Base-by-base conservation (phyloP, 30 jellyfish, hydroid and myxozoan species). In the Hydractinia symbiolongicarpus region DNA sequence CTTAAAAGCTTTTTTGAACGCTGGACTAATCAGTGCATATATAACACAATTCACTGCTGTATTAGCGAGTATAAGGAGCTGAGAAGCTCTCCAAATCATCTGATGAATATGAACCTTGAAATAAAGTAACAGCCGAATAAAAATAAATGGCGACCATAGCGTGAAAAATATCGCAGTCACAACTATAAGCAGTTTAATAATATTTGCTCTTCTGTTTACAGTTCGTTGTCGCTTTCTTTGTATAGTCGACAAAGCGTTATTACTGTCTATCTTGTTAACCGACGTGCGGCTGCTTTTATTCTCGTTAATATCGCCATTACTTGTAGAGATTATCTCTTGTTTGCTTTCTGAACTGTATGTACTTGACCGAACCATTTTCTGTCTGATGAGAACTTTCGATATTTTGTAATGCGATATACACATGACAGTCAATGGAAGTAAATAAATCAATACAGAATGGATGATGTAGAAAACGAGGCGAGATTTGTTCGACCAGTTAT, bases 91-190 rank as follows among this genome's bases (percentile, higher is more conserved):
- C 97, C 97, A 90, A 14, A 90, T 8, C 76, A 62, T 68, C 9
- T 81, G 86, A 73, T 83, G 86, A 74, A 90, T 79, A 13, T 60
- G 54, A 5, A 90, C 84, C 54, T 66, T 88, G 67, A 79, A 90
- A 75, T 90, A 90, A 69, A 77, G 13, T 5, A 90, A 86, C 90
- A 90, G 82, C 54, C 97, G 94, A 5, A 71, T 67, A 19, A 85
- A 76, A 58, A 90, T 82, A 78, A 90, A 90, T 55, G 97, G 97
- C 64, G 97, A 85, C 97, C 97, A 90, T 61, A 90, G 56, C 4
- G 82, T 66, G 81, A 90, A 80, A 67, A 90, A 90, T 54, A 85
- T 84, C 20, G 79, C 76, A 13, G 95, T 90, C 1, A 90, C 97
- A 50, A 87, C 89, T 56, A 90, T 60, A 44, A 90, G 78, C 8